Evolutionary conservation across 2,113 vertebrate species (phyloP).

Genomic region (Dipodomys ordii): DNA sequence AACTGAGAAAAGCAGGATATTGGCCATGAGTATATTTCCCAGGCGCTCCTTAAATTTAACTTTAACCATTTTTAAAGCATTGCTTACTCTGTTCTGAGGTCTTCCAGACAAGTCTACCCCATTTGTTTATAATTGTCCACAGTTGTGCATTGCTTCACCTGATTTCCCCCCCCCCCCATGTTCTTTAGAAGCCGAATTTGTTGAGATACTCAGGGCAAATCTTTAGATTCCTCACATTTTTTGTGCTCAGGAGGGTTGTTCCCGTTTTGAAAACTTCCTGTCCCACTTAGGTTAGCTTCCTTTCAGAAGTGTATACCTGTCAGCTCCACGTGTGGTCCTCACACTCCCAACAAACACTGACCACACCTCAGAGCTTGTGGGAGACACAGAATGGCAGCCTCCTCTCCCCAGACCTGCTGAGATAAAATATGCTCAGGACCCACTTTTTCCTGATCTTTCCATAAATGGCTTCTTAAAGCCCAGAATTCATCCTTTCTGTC

Average conservation of each 20-base stretch:
- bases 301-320: background rate
- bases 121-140: conserved; percentile 27
- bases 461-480: background rate
- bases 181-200: conserved; percentile 12
- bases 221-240: background rate
- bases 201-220: background rate
- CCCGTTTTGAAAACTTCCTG: background rate
- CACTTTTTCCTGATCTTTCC: background rate
- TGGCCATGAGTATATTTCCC: background rate
- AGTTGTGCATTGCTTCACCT: background rate
- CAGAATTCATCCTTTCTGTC: no score
- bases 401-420: background rate
- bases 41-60: background rate
- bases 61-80: conserved; percentile 19
- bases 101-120: background rate
- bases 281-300: background rate
- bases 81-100: background rate
- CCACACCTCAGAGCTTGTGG: background rate
- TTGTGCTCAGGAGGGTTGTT: background rate
- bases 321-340: background rate
- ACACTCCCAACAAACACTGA: background rate
- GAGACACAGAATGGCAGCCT: background rate
- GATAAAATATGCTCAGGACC: background rate
- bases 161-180: background rate
- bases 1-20: background rate